Percentiles rank a stretch among this genome's conserved stretches.
Evolutionary conservation across 2,113 vertebrate species (phyloP).

Genomic region (Corynorhinus townsendii): DNA sequence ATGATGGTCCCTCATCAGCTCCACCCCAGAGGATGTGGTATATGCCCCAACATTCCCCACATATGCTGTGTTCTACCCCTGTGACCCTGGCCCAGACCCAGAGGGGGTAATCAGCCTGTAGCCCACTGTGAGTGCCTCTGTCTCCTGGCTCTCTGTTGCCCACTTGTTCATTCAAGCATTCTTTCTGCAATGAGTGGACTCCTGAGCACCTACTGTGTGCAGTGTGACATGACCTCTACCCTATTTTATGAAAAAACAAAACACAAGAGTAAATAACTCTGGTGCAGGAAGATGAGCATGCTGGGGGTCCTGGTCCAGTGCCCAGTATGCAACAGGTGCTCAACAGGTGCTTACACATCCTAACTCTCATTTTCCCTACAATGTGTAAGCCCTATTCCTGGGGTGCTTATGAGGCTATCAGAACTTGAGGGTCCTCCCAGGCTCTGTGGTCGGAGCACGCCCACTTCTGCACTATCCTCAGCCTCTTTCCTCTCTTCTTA

Average conservation of each 20-base stretch:
- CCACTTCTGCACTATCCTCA: neutral
- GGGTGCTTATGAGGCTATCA: rapidly evolving
- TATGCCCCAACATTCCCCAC: neutral
- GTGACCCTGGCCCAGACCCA: neutral
- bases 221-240: neutral
- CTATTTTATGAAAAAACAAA: neutral
- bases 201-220: neutral
- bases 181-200: neutral
- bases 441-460: neutral
- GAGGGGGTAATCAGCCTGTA: neutral
- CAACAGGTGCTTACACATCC: neutral
- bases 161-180: neutral
- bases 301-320: neutral
- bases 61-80: neutral
- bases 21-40: no score
- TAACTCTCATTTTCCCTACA: neutral
- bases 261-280: neutral
- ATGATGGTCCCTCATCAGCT: rapidly evolving
- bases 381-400: neutral
- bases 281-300: neutral
- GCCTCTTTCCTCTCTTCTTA: neutral
- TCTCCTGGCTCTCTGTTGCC: neutral
- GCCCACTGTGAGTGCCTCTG: neutral
- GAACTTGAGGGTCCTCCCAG: neutral
- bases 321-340: neutral